Evolutionary conservation across 1,140 invertebrate species (phyloP).

Genomic region (Cheumatopsyche charites): DNA sequence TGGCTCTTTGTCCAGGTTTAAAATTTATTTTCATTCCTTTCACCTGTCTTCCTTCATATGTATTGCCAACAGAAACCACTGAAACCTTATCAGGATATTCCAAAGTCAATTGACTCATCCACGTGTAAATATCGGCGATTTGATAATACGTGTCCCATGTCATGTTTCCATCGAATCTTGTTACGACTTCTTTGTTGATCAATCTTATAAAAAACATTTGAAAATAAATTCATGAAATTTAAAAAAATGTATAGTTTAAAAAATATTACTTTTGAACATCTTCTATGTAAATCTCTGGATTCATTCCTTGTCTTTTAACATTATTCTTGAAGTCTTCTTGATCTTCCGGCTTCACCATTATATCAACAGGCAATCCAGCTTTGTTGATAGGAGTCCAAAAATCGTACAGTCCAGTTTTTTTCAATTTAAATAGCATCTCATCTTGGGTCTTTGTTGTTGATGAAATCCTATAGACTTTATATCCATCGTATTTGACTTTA

Average conservation of each 20-base stretch:
- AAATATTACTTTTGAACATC: conserved; percentile 52
- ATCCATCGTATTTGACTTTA: conserved; percentile 28
- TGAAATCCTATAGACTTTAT: conserved; percentile 39
- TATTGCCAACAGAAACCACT: conserved; percentile 62
- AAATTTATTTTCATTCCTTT: conserved; percentile 65
- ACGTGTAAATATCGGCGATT: conserved; percentile 59
- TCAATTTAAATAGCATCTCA: conserved; percentile 19
- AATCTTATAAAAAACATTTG: conserved; percentile 26
- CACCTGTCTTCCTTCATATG: conserved; percentile 67
- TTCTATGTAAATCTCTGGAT: conserved; percentile 50
- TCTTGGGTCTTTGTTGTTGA: conserved; percentile 35
- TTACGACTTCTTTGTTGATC: conserved; percentile 34
- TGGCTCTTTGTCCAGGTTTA: conserved; percentile 51
- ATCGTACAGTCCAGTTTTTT: conserved; percentile 33
- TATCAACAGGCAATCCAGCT: conserved; percentile 48
- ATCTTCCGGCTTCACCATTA: conserved; percentile 53
- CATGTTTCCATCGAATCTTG: conserved; percentile 42
- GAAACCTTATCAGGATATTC: conserved; percentile 56
- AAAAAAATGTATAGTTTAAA: not conserved
- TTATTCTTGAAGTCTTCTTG: conserved; percentile 48
- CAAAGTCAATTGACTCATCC: conserved; percentile 55
- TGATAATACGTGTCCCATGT: conserved; percentile 59
- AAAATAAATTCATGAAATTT: conserved; percentile 15
- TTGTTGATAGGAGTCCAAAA: conserved; percentile 41
- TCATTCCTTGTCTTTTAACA: conserved; percentile 42